These are phyloP conservation scores for Lomographa bimaculata DNA, from an alignment of 2,888 invertebrate species.

Conservation along the genomic window DNA sequence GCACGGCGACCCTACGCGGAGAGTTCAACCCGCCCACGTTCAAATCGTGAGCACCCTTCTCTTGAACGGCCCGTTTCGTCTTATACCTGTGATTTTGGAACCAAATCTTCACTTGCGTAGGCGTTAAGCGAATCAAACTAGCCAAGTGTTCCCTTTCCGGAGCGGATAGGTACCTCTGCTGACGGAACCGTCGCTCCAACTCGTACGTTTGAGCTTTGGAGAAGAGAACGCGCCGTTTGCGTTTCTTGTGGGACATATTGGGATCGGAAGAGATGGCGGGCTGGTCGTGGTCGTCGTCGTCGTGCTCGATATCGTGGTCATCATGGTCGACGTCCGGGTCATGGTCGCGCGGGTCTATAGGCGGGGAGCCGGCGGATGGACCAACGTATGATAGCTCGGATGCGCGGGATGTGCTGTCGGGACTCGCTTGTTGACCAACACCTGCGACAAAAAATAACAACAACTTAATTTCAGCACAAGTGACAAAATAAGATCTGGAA, in stretches of 20 bases:
- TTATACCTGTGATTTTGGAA: slow-evolving; percentile 99
- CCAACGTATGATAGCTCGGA: slow-evolving; percentile 87
- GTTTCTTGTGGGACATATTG: slow-evolving; percentile 89
- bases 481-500: too few species aligned
- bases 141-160: slow-evolving; percentile 99
- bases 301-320: slow-evolving; percentile 84
- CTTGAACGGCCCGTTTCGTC: slow-evolving; percentile 98
- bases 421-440: slow-evolving; percentile 89
- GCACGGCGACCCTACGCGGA: slow-evolving; percentile 96
- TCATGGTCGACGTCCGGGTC: slow-evolving; percentile 67
- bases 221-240: slow-evolving; percentile 98
- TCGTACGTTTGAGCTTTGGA: slow-evolving; percentile 99
- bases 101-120: slow-evolving; percentile 99
- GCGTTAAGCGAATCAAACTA: slow-evolving; percentile 96
- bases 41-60: slow-evolving; percentile 90
- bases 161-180: slow-evolving; percentile 98
- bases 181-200: slow-evolving; percentile 95
- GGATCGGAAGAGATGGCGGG: slow-evolving; percentile 62
- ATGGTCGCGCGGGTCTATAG: slow-evolving; percentile 60
- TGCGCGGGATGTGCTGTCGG: slow-evolving; percentile 94
- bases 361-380: slow-evolving; percentile 64
- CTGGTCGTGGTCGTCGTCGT: slow-evolving; percentile 80
- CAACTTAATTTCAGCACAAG: too few species aligned
- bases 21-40: slow-evolving; percentile 89
- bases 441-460: slow-evolving; percentile 56